Evolutionary conservation across 2,113 vertebrate species (phyloP).

Genomic region (Calypte anna): DNA sequence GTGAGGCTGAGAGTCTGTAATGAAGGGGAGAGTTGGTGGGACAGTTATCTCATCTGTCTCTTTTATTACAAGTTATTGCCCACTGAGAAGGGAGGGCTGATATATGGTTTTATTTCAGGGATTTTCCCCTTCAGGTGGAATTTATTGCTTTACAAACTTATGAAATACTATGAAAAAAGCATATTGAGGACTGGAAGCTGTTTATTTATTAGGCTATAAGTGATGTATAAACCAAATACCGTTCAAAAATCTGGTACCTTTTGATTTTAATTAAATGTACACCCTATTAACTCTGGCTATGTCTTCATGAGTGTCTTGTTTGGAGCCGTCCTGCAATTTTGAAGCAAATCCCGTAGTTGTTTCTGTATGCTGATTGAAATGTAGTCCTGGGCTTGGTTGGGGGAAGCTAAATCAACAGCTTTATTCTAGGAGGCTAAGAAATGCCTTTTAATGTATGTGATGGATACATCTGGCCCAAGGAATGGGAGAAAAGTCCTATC

Average conservation of each 20-base stretch:
- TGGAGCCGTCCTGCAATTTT: neutral
- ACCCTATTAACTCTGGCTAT: neutral
- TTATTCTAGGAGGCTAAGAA: neutral
- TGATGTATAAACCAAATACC: neutral
- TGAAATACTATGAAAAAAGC: neutral
- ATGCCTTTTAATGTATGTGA: neutral
- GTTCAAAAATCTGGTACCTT: neutral
- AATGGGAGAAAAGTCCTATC: neutral
- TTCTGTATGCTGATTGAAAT: neutral
- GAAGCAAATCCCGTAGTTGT: neutral
- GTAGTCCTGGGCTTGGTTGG: neutral
- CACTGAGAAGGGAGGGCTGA: neutral
- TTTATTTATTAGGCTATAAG: neutral
- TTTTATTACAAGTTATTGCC: neutral
- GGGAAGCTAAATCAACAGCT: neutral
- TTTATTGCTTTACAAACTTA: neutral
- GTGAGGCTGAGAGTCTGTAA: neutral
- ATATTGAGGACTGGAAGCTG: neutral
- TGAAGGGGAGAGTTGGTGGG: neutral
- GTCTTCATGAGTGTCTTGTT: neutral
- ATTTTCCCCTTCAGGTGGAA: neutral
- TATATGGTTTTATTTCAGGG: neutral
- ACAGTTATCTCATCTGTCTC: neutral
- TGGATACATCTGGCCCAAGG: neutral
- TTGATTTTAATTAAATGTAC: neutral